Conservation (phyloP, 1,140 invertebrate species). For the Bradysia coprophila region DNA sequence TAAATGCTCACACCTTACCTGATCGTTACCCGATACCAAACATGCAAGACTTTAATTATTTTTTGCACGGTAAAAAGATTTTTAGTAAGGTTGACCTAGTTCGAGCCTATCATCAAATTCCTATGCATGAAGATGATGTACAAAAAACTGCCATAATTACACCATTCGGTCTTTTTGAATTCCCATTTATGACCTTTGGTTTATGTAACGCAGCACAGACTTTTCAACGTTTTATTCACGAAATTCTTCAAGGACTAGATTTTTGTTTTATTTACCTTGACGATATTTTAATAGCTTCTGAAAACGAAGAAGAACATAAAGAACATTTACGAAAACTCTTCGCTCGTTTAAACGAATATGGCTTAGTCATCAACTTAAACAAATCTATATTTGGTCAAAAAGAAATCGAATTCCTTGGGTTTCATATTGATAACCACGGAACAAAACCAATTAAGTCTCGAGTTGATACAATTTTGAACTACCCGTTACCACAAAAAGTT, state of each 20-base stretch:
- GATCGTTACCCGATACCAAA: slow-evolving; percentile 17
- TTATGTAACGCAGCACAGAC: too few species aligned
- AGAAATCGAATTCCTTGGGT: too few species aligned
- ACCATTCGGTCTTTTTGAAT: slow-evolving; percentile 22
- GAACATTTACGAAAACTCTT: too few species aligned
- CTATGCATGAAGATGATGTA: slow-evolving; percentile 12
- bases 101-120: slow-evolving; percentile 26
- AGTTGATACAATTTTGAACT: background rate
- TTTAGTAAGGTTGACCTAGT: slow-evolving; percentile 24
- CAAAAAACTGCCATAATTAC: slow-evolving; percentile 23
- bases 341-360: too few species aligned
- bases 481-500: background rate
- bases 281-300: slow-evolving; percentile 27
- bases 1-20: slow-evolving; percentile 19
- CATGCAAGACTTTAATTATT: slow-evolving; percentile 18
- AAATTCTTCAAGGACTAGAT: slow-evolving; percentile 18
- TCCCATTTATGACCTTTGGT: slow-evolving; percentile 24
- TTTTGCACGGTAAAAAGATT: slow-evolving; percentile 11
- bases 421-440: too few species aligned
- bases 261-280: slow-evolving; percentile 27
- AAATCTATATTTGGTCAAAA: too few species aligned
- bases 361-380: too few species aligned
- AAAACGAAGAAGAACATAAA: slow-evolving; percentile 10
- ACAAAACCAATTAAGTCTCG: too few species aligned
- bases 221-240: slow-evolving; percentile 29